Percentiles rank a stretch among this genome's conserved stretches.
phyloP scores from a whole-genome alignment of 2,888 invertebrate genomes.

The Conistra vaccinii region DNA sequence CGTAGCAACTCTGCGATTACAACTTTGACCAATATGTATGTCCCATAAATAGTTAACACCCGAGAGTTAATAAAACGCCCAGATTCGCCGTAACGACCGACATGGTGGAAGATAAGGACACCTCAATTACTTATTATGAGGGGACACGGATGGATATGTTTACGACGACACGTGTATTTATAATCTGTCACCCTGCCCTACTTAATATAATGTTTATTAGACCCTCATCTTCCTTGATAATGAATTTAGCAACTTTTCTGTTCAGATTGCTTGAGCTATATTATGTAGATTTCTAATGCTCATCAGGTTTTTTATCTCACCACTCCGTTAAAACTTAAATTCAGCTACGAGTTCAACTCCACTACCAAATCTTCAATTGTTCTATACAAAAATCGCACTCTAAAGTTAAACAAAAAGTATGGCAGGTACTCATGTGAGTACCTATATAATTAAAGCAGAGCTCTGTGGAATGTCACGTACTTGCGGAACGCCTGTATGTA shows the following conservation, averaged over 20 bases:
- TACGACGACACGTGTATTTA: constrained; percentile 18
- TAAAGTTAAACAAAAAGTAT: background rate
- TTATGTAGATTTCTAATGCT: background rate
- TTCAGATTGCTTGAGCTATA: background rate
- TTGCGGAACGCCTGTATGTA: too few relatives aligned
- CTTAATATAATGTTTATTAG: background rate
- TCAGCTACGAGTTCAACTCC: too few relatives aligned
- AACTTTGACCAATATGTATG: background rate
- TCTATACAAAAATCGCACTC: background rate
- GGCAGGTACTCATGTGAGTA: background rate
- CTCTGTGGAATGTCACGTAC: too few relatives aligned
- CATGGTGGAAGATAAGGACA: constrained; percentile 2
- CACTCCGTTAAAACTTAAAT: background rate
- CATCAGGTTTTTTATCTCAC: too few relatives aligned
- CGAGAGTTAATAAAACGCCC: constrained; percentile 21
- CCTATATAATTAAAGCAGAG: background rate
- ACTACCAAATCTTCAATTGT: background rate
- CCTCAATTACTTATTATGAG: constrained; percentile 37
- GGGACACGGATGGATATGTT: constrained; percentile 10
- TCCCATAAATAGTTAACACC: constrained; percentile 31
- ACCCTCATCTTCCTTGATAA: constrained; percentile 1
- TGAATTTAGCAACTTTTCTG: background rate
- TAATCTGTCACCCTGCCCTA: constrained; percentile 9
- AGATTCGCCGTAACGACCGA: background rate
- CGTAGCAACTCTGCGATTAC: background rate